Evolutionary conservation across 2,113 vertebrate species (phyloP).

Genomic region (Myrmecobius fasciatus): DNA sequence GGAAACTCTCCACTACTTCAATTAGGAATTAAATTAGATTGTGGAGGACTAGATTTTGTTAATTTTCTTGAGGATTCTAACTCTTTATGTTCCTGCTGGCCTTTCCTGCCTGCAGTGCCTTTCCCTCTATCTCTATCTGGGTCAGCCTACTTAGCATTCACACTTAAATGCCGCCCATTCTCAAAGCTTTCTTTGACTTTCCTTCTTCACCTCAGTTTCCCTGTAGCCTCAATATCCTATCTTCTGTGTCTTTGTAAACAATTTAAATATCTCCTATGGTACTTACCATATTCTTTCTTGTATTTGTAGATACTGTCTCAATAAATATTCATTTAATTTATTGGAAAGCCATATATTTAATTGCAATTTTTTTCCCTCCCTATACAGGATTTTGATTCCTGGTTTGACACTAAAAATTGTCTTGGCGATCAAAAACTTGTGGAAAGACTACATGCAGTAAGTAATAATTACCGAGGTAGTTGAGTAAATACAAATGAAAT

Average conservation of each 20-base stretch:
- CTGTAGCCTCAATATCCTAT: not conserved
- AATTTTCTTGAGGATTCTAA: not conserved
- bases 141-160: not conserved
- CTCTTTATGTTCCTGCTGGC: not conserved
- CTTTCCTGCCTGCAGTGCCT: not conserved
- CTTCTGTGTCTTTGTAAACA: not conserved
- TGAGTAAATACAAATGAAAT: constrained; percentile 24
- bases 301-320: not conserved
- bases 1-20: not conserved
- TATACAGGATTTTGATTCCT: constrained; percentile 92
- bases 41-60: not conserved
- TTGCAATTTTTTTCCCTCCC: constrained; percentile 51
- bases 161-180: not conserved
- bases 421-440: constrained; percentile 94
- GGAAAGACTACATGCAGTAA: constrained; percentile 92
- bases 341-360: constrained; percentile 32
- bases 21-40: not conserved
- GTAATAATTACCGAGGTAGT: constrained; percentile 75
- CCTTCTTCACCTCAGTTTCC: not conserved
- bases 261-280: not conserved
- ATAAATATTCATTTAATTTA: constrained; percentile 25
- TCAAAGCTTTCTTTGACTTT: not conserved
- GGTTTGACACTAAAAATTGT: constrained; percentile 96
- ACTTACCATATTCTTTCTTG: not conserved
- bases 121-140: not conserved